phyloP scores from a whole-genome alignment of 2,113 vertebrate genomes.

The Sphaerodactylus townsendi region DNA sequence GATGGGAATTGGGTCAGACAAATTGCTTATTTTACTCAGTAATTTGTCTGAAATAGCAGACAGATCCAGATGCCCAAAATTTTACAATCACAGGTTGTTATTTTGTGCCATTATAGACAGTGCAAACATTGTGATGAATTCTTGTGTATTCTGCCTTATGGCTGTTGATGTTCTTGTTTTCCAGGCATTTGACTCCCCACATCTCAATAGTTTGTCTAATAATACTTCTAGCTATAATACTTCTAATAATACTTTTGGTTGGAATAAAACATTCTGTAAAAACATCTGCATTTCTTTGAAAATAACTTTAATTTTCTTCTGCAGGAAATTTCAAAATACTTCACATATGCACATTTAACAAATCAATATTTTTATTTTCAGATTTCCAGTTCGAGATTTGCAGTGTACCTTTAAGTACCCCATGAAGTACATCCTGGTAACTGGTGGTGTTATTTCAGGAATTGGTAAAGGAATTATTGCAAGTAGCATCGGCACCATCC shows the following conservation, averaged over 20 bases:
- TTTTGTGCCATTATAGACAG: neutral
- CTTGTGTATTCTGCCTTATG: neutral
- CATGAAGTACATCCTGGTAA: slow-evolving; percentile 83
- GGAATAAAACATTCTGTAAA: neutral
- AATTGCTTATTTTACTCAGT: neutral
- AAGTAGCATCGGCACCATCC: slow-evolving; percentile 80
- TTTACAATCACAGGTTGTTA: too few species aligned
- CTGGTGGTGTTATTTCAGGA: slow-evolving; percentile 81
- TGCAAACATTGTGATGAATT: neutral
- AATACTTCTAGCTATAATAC: neutral
- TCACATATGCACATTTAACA: neutral
- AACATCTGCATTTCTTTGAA: neutral
- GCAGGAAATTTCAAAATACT: neutral
- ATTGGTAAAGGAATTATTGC: slow-evolving; percentile 85
- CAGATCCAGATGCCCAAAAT: too few species aligned
- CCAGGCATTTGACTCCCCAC: neutral
- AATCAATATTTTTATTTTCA: slow-evolving; percentile 40
- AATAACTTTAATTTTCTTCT: neutral
- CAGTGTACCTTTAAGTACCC: slow-evolving; percentile 38
- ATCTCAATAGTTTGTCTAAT: neutral
- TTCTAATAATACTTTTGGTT: neutral
- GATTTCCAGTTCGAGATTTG: slow-evolving; percentile 28
- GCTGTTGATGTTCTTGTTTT: neutral
- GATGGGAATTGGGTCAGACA: too few species aligned
- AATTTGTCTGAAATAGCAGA: neutral